Percentiles rank a stretch among this genome's conserved stretches.
phyloP scores from a whole-genome alignment of 1,140 invertebrate genomes.

The Brevipalpus yothersi region DNA sequence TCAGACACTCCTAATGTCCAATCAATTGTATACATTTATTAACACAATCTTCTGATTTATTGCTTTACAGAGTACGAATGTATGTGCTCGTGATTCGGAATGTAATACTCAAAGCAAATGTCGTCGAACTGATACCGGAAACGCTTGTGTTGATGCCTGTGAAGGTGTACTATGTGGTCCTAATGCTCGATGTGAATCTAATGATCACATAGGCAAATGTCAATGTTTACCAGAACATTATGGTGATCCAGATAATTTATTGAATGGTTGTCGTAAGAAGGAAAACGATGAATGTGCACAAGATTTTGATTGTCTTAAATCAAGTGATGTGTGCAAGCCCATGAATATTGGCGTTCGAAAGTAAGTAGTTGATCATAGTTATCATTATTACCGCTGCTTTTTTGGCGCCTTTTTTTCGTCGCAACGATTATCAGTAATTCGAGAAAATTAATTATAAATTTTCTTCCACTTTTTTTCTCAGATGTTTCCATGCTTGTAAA shows the following conservation, averaged over 20 bases:
- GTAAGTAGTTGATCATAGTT: slow-evolving; percentile 8
- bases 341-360: slow-evolving; percentile 12
- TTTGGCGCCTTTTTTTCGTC: too few species aligned
- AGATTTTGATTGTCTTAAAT: slow-evolving; percentile 11
- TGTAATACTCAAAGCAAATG: slow-evolving; percentile 21
- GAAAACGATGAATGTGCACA: slow-evolving; percentile 10
- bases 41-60: too few species aligned
- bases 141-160: slow-evolving; percentile 37
- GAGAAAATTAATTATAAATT: background rate
- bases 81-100: background rate
- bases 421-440: too few species aligned
- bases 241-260: slow-evolving; percentile 15
- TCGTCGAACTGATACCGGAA: slow-evolving; percentile 7
- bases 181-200: slow-evolving; percentile 56
- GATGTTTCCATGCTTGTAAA: slow-evolving; percentile 11
- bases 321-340: slow-evolving; percentile 12
- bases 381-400: background rate
- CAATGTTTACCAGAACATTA: slow-evolving; percentile 43
- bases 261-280: slow-evolving; percentile 14
- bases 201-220: slow-evolving; percentile 56
- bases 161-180: slow-evolving; percentile 68
- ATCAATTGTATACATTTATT: too few species aligned
- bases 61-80: background rate
- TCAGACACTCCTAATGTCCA: too few species aligned
- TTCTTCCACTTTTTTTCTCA: background rate